phyloP scores from a whole-genome alignment of 2,797 vertebrate genomes.

The Takifugu rubripes region DNA sequence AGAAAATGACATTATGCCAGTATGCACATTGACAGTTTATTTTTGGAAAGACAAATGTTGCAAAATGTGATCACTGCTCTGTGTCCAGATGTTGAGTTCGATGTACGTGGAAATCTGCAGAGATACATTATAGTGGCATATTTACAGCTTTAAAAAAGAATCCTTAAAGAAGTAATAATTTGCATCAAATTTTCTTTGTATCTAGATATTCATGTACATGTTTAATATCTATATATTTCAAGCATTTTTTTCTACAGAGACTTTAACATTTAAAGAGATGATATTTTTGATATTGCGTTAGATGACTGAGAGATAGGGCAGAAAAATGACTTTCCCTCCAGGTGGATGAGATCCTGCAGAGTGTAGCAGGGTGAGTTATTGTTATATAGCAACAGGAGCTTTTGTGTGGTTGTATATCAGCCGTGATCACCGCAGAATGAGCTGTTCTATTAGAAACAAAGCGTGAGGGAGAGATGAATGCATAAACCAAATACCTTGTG shows the following conservation, averaged over 20 bases:
- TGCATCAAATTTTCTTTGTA: conserved; percentile 76
- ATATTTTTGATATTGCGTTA: conserved; percentile 82
- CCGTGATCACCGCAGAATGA: conserved; percentile 21
- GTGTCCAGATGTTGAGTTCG: conserved; percentile 47
- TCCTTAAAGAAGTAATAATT: conserved; percentile 67
- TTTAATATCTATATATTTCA: conserved; percentile 76
- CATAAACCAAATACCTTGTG: conserved; percentile 67
- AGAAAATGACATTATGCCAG: conserved; percentile 37
- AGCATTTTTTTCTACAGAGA: conserved; percentile 78
- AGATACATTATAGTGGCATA: conserved; percentile 37
- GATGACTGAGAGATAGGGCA: conserved; percentile 58
- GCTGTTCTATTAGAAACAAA: conserved; percentile 17
- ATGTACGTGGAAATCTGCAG: conserved; percentile 39
- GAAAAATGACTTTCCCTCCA: conserved; percentile 52
- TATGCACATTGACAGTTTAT: conserved; percentile 34
- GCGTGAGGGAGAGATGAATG: conserved; percentile 20
- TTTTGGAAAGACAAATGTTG: conserved; percentile 31
- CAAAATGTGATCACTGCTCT: conserved; percentile 45
- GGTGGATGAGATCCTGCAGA: conserved; percentile 51
- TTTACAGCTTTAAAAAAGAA: conserved; percentile 64
- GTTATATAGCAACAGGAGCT: conserved; percentile 42
- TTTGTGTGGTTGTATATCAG: conserved; percentile 40
- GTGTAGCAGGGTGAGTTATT: conserved; percentile 59
- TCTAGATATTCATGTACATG: conserved; percentile 65
- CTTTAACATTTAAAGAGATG: conserved; percentile 75